Percentiles rank a stretch among this genome's conserved stretches.
These are phyloP conservation scores for Ladona fulva DNA, from an alignment of 1,140 invertebrate genomes.

Conservation along the genomic window DNA sequence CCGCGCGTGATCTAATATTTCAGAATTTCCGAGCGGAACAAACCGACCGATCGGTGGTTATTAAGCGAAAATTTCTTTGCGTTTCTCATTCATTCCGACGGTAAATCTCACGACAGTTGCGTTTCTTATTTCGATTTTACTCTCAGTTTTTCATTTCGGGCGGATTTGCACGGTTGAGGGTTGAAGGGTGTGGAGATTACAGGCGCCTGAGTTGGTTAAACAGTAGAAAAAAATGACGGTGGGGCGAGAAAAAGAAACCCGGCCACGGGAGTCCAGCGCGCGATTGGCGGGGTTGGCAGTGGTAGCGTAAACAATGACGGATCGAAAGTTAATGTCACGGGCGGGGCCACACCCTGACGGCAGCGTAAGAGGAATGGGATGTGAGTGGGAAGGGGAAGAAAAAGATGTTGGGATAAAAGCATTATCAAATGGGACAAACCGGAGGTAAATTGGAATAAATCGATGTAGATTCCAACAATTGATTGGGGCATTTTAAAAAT, in stretches of 20 bases:
- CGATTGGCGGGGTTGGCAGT: neutral
- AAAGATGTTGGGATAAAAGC: neutral
- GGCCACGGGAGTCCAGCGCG: neutral
- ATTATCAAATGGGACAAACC: too few relatives aligned
- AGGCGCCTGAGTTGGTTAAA: neutral
- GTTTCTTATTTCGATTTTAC: too few relatives aligned
- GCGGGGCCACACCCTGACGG: neutral
- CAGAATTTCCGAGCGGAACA: too few relatives aligned
- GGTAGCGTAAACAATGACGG: neutral
- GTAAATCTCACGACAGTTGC: too few relatives aligned
- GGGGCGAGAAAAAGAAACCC: neutral
- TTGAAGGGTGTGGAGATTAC: neutral
- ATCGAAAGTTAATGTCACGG: constrained; percentile 5
- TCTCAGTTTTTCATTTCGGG: neutral
- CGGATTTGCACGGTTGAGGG: neutral
- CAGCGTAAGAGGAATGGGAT: neutral
- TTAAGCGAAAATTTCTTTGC: too few relatives aligned
- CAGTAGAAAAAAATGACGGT: neutral
- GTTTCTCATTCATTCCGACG: too few relatives aligned
- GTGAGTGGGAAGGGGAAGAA: neutral
- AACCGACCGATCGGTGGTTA: too few relatives aligned
- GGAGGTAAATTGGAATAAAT: too few relatives aligned
- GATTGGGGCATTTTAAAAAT: too few relatives aligned
- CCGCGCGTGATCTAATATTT: too few relatives aligned
- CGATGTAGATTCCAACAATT: too few relatives aligned